Evolutionary conservation across 2,797 vertebrate genomes (phyloP).

Genomic region (Micromesistius poutassou): DNA sequence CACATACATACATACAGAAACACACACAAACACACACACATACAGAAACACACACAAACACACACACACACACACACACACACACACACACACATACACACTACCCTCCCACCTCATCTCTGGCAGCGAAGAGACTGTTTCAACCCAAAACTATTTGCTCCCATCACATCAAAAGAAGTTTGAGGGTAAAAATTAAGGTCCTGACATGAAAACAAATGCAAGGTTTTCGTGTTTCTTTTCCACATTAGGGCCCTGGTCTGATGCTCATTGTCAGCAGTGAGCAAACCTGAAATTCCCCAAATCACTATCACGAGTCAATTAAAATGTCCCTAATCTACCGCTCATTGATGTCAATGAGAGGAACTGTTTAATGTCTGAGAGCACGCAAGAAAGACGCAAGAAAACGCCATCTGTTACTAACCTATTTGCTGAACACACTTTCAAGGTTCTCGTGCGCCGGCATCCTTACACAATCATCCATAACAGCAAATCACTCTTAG

Average conservation of each 20-base stretch:
- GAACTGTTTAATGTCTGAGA: slow-evolving; percentile 41
- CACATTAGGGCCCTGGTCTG: slow-evolving; percentile 31
- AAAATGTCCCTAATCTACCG: slow-evolving; percentile 30
- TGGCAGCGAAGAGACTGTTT: slow-evolving; percentile 56
- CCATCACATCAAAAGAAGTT: slow-evolving; percentile 56
- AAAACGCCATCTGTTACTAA: slow-evolving; percentile 44
- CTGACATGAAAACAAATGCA: slow-evolving; percentile 43
- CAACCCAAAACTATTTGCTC: slow-evolving; percentile 58
- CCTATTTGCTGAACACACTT: slow-evolving; percentile 53
- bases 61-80: no score
- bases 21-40: no score
- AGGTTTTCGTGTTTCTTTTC: slow-evolving; percentile 48
- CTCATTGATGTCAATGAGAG: slow-evolving; percentile 20
- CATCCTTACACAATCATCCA: slow-evolving; percentile 28
- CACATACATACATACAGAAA: no score
- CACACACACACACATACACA: no score
- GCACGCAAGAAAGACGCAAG: slow-evolving; percentile 30
- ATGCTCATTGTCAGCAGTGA: slow-evolving; percentile 47
- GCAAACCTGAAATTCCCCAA: slow-evolving; percentile 41
- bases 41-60: no score
- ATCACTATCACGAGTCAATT: slow-evolving; percentile 46
- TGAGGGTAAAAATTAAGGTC: slow-evolving; percentile 30
- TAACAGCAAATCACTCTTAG: slow-evolving; percentile 53
- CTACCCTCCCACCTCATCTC: slow-evolving; percentile 16
- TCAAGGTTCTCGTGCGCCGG: slow-evolving; percentile 39